A percentile compares a stretch with the other conserved stretches of the same genome.
Conservation (phyloP, 2,888 invertebrate genomes). For the Mesorhabditis spiculigera region DNA sequence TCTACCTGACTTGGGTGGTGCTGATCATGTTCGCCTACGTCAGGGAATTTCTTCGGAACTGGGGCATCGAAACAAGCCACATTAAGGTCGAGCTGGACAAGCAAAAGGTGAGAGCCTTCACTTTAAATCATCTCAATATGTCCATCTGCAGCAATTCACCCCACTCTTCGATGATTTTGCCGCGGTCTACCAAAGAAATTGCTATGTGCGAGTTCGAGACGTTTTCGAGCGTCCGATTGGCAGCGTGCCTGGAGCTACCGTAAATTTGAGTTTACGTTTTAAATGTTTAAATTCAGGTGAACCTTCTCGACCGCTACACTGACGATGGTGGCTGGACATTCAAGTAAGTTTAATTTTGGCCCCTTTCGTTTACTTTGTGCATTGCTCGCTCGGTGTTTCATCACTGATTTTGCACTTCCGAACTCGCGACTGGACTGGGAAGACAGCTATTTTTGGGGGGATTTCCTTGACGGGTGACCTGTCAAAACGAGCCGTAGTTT, state of each 20-base stretch:
- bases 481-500: too few relatives aligned
- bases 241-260: constrained; percentile 73
- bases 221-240: constrained; percentile 73
- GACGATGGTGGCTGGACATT: constrained; percentile 89
- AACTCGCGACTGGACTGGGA: too few relatives aligned
- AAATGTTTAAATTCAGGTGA: constrained; percentile 13
- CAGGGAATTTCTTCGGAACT: constrained; percentile 75
- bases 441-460: too few relatives aligned
- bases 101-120: constrained; percentile 28
- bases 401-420: too few relatives aligned
- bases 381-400: constrained; percentile 4
- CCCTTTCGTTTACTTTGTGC: not conserved
- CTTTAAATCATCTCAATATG: not conserved
- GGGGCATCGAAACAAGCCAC: constrained; percentile 60
- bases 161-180: constrained; percentile 54
- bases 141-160: constrained; percentile 44
- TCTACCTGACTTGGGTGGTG: constrained; percentile 53
- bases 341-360: constrained; percentile 65
- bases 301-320: constrained; percentile 67
- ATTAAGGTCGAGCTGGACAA: constrained; percentile 41
- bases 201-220: constrained; percentile 73
- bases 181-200: constrained; percentile 51
- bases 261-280: not conserved
- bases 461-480: too few relatives aligned
- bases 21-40: constrained; percentile 81